Evolutionary conservation across 2,888 invertebrate species (phyloP), one percentile per base, ranked within the genome.

Genomic region (Trimorus sp.): DNA sequence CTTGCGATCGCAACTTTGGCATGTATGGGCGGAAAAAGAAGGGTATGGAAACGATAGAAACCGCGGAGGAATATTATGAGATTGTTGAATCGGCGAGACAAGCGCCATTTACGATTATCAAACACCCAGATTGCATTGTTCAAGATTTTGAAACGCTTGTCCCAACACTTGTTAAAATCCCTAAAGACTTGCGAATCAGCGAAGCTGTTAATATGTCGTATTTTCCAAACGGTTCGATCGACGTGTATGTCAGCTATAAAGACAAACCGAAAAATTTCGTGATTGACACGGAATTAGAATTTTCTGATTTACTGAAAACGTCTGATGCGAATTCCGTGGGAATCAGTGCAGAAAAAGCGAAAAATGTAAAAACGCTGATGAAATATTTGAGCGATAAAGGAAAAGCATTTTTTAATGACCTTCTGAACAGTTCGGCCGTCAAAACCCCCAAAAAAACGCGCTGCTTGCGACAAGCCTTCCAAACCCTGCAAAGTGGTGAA

Each of bases 1-100:
- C 80, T 26, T 84, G 82, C 48, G 82, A 84, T 40, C 69, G 60
- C 51, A 84, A 84, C 37, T 75, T 84, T 14, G 82, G 83, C 4
- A 62, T 82, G 40, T 84, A 84, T 38, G 80, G 82, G 12, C 14
- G 40, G 45, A 75, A 63, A 60, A 79, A 73, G 15, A 83, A 77
- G 12, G 60, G 69, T n/a, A 66, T 69, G 7, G 73, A 73, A 54
- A 73, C 60, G 0, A 83, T 79, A 48, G 79, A 79, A 80, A 79
- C 73, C 15, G 79, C 73, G 9, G 73, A 66, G 5, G 60, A 84
- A 7, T 82, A 82, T 58, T 68, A 59, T 8, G 53, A 79, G 7
- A 73, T 84, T n/a, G 63, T 82, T 62, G 15, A 15, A 63, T 36
- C n/a, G 7, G 68, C 82, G n/a, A 79, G 68, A 77, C 26, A 73